A percentile compares a stretch with the other conserved stretches of the same genome.
Evolutionary conservation across 2,113 vertebrate genomes (phyloP).

Genomic region (Xerus inauris): DNA sequence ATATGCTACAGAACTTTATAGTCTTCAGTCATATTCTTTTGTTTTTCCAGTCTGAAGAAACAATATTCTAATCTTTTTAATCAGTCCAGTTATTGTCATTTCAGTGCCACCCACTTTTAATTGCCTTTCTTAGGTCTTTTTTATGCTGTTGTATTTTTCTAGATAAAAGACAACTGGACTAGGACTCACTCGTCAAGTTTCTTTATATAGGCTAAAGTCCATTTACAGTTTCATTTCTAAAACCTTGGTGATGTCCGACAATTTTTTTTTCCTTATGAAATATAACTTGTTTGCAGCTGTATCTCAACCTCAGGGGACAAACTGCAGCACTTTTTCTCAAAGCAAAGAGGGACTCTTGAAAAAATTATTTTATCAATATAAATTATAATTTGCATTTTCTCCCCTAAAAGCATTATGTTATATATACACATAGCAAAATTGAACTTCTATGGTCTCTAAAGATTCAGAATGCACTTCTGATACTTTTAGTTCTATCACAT

Average conservation of each 20-base stretch:
- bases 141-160: neutral
- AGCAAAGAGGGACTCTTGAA: neutral
- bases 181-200: neutral
- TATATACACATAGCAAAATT: neutral
- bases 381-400: neutral
- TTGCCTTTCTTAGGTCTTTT: neutral
- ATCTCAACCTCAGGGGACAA: neutral
- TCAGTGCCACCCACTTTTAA: neutral
- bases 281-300: neutral
- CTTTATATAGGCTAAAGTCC: neutral
- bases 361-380: neutral
- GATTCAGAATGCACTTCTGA: neutral
- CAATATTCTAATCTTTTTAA: neutral
- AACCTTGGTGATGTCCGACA: neutral
- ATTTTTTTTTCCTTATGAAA: neutral
- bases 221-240: neutral
- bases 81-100: neutral
- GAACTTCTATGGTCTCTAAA: neutral
- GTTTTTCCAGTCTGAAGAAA: neutral
- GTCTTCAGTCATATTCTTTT: slow-evolving; percentile 20
- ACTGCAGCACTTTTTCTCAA: neutral
- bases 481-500: neutral
- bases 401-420: neutral
- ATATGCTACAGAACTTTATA: neutral
- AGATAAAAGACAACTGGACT: neutral